These are phyloP conservation scores for Pyrrhosoma nymphula DNA, from an alignment of 2,888 invertebrate species.

Conservation along the genomic window DNA sequence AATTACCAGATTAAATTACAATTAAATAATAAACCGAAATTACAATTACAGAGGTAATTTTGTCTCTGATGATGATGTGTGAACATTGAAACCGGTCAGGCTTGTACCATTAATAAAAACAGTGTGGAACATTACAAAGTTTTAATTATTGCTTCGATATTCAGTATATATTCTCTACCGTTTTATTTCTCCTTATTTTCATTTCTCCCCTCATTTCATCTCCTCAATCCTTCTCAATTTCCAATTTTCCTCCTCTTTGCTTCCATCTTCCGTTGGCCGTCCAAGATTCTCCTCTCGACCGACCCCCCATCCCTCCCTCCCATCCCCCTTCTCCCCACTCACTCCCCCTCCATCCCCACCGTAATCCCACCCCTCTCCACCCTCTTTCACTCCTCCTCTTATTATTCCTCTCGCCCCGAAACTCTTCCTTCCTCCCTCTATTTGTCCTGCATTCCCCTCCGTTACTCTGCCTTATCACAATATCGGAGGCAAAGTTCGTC, in stretches of 20 bases:
- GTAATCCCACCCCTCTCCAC: background rate
- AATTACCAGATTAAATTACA: no score
- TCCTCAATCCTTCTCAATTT: background rate
- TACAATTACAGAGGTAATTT: no score
- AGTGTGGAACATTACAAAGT: no score
- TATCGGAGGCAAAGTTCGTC: slow-evolving; percentile 36
- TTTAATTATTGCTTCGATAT: no score
- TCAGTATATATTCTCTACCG: background rate
- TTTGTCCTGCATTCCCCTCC: slow-evolving; percentile 16
- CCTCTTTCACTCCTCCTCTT: background rate
- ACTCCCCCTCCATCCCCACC: background rate
- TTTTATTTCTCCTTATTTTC: background rate
- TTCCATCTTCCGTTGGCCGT: background rate
- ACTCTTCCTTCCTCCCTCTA: slow-evolving; percentile 16
- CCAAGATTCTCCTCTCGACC: background rate
- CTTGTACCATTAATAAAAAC: no score
- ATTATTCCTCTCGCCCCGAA: background rate
- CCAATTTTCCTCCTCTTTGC: background rate
- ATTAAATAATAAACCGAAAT: no score
- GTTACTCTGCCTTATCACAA: slow-evolving; percentile 22
- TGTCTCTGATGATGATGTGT: no score
- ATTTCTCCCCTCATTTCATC: background rate
- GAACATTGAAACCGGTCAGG: no score
- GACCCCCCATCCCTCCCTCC: background rate
- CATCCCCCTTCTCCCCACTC: background rate